A percentile compares a stretch with the other conserved stretches of the same genome.
Conservation (phyloP, 2,888 invertebrate genomes). For the Rugalucina vietnamica region DNA sequence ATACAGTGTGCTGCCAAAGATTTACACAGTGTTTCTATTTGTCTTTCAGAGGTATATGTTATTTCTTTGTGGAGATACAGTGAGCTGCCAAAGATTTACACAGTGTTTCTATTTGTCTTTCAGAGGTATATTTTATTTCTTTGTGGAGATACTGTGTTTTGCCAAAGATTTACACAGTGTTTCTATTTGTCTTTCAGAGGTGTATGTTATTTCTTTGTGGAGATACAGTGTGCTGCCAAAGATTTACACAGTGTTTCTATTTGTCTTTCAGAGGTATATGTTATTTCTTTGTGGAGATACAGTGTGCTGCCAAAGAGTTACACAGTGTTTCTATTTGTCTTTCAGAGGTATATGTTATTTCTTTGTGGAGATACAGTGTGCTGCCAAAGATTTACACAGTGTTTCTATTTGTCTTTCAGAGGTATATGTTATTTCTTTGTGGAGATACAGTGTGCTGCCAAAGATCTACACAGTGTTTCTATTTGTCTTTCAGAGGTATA, state of each 20-base stretch:
- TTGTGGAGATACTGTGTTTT: constrained; percentile 94
- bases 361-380: constrained; percentile 93
- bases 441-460: constrained; percentile 95
- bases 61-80: constrained; percentile 94
- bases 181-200: constrained; percentile 87
- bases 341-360: constrained; percentile 94
- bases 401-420: constrained; percentile 81
- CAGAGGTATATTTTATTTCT: constrained; percentile 95
- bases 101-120: constrained; percentile 69
- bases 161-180: too few species aligned
- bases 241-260: too few species aligned
- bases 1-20: constrained; percentile 95
- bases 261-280: constrained; percentile 89
- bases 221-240: constrained; percentile 95
- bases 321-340: too few species aligned
- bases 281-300: constrained; percentile 94
- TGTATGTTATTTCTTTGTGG: constrained; percentile 94
- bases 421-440: constrained; percentile 96
- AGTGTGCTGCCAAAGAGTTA: too few species aligned
- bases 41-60: constrained; percentile 90
- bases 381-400: too few species aligned
- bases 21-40: too few species aligned
- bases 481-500: constrained; percentile 87
- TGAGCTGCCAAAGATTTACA: too few species aligned
- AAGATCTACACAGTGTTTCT: too few species aligned